Evolutionary conservation across 2,113 vertebrate species (phyloP).

Genomic region (Meriones unguiculatus): DNA sequence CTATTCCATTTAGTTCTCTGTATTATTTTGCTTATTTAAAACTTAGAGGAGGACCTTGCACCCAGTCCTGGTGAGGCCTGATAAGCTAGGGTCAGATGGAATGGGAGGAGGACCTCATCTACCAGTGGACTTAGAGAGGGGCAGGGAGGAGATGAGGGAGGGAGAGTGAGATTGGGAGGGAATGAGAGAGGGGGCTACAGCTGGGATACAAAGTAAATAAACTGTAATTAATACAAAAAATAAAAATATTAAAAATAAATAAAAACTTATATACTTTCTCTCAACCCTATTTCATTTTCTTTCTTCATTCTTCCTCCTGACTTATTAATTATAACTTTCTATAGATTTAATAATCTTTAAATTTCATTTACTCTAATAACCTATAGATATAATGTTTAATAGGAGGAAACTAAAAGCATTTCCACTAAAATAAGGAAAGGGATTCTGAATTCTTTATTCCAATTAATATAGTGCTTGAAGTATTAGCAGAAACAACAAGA

Average conservation of each 20-base stretch:
- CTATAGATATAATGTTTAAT: not conserved
- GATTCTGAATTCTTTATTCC: not conserved
- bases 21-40: not conserved
- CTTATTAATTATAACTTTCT: not conserved
- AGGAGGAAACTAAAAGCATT: not conserved
- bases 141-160: too few relatives aligned
- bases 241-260: too few relatives aligned
- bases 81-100: too few relatives aligned
- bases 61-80: too few relatives aligned
- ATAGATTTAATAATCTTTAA: not conserved
- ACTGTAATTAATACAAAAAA: too few relatives aligned
- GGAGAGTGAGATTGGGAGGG: too few relatives aligned
- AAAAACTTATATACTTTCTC: not conserved
- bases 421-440: not conserved
- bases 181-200: too few relatives aligned
- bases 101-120: too few relatives aligned
- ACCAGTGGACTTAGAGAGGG: too few relatives aligned
- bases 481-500: not conserved
- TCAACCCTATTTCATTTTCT: not conserved
- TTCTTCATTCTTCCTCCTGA: not conserved
- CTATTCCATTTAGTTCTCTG: not conserved
- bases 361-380: not conserved
- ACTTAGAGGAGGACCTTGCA: too few relatives aligned
- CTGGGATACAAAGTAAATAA: too few relatives aligned
- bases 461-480: not conserved